These are phyloP conservation scores for Coryphaenoides rupestris DNA, from an alignment of 2,113 vertebrate genomes.

Conservation along the genomic window DNA sequence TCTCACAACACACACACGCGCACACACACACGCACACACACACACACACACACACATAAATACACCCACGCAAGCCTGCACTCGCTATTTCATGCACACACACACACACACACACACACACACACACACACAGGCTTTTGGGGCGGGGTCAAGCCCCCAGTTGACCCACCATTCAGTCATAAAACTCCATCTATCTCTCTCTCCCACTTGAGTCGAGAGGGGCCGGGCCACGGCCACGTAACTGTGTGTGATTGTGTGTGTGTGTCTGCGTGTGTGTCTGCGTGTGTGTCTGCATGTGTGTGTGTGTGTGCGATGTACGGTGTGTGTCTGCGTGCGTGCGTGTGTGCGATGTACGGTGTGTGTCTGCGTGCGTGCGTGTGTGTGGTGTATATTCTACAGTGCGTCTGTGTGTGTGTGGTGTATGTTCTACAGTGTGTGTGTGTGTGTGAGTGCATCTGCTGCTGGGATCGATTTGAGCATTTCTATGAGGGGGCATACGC, in stretches of 20 bases:
- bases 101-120: constrained; percentile 44
- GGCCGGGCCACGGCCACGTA: too few relatives aligned
- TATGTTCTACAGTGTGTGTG: too few relatives aligned
- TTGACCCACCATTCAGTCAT: constrained; percentile 56
- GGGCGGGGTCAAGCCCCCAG: constrained; percentile 45
- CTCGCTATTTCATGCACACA: constrained; percentile 10
- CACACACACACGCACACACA: constrained; percentile 43
- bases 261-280: constrained; percentile 4
- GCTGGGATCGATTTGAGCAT: too few relatives aligned
- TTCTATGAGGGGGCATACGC: too few relatives aligned
- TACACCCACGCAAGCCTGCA: constrained; percentile 16
- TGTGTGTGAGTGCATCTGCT: too few relatives aligned
- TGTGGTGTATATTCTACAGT: too few relatives aligned
- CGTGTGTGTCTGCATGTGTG: constrained; percentile 13
- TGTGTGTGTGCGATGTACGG: too few relatives aligned
- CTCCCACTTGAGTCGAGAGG: too few relatives aligned
- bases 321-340: constrained; percentile 5
- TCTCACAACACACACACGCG: constrained; percentile 30
- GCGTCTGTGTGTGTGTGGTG: constrained; percentile 3
- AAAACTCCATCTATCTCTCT: constrained; percentile 24
- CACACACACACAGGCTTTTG: constrained; percentile 43
- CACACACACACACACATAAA: constrained; percentile 44
- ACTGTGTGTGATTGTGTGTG: constrained; percentile 4
- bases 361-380: background rate
- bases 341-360: too few relatives aligned